A percentile compares a stretch with the other conserved stretches of the same genome.
Evolutionary conservation across 2,113 vertebrate species (phyloP).

Genomic region (Zapornia atra): DNA sequence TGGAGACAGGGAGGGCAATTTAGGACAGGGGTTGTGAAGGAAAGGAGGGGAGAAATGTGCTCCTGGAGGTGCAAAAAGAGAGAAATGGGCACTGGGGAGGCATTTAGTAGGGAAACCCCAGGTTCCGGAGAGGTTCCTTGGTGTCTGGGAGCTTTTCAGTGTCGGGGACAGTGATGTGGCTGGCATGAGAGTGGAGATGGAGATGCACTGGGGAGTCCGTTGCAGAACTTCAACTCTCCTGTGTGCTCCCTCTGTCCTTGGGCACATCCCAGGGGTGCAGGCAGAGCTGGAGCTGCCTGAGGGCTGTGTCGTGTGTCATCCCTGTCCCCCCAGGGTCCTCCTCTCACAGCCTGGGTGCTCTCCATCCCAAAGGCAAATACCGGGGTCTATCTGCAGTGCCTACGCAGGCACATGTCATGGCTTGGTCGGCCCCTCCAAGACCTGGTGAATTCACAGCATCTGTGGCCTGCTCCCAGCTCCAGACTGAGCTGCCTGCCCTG

Average conservation of each 20-base stretch:
- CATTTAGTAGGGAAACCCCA: background rate
- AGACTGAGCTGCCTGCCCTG: background rate
- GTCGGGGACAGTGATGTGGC: accelerated
- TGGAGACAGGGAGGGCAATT: background rate
- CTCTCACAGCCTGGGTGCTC: background rate
- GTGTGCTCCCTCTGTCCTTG: accelerated
- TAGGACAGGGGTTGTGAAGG: background rate
- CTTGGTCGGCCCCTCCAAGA: background rate
- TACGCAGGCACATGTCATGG: accelerated
- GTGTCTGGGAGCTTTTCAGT: background rate
- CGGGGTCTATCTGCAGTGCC: background rate
- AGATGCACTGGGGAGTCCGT: accelerated
- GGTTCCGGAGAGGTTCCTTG: background rate
- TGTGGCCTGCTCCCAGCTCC: background rate
- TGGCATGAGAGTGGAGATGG: background rate
- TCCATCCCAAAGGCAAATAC: background rate
- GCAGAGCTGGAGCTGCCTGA: background rate
- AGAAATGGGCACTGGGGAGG: background rate
- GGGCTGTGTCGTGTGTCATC: background rate
- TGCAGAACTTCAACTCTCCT: background rate
- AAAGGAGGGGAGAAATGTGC: background rate
- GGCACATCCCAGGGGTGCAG: background rate
- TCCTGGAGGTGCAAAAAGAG: background rate
- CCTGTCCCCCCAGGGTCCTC: background rate
- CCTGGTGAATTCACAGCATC: background rate